phyloP scores from a whole-genome alignment of 1,140 invertebrate genomes.

The Oreohelix idahoensis region DNA sequence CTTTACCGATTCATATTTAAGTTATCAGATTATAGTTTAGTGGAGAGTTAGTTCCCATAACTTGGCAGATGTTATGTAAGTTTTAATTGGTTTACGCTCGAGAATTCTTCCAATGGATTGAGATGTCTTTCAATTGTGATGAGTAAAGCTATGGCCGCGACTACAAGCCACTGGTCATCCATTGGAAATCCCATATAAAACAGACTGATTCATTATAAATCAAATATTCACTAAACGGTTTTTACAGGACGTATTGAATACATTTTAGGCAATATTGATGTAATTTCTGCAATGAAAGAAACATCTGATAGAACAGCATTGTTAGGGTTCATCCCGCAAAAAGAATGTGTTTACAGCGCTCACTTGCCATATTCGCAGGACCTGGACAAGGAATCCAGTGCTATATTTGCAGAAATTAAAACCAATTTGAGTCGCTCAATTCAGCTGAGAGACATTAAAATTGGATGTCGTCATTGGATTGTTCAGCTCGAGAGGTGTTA shows the following conservation, averaged over 20 bases:
- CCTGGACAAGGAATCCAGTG: constrained; percentile 72
- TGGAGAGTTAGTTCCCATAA: neutral
- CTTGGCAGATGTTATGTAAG: neutral
- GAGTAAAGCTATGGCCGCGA: constrained; percentile 14
- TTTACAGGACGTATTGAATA: neutral
- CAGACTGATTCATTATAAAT: neutral
- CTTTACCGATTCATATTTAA: neutral
- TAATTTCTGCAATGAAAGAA: neutral
- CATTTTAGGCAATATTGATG: neutral
- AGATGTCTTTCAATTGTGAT: neutral
- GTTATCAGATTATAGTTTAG: neutral
- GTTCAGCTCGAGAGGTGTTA: constrained; percentile 72
- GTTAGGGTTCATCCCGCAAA: constrained; percentile 69
- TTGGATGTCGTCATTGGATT: constrained; percentile 73
- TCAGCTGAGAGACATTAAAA: constrained; percentile 72
- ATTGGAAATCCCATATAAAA: neutral
- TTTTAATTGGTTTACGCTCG: neutral
- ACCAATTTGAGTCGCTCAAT: constrained; percentile 73
- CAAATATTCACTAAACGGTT: too few relatives aligned
- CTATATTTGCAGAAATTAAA: constrained; percentile 72
- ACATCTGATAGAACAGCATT: neutral
- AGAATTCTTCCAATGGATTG: neutral
- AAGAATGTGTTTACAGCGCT: constrained; percentile 70
- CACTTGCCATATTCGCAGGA: constrained; percentile 72
- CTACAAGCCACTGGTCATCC: constrained; percentile 4